Percentiles rank a stretch among this genome's conserved stretches.
Conservation (phyloP, 2,888 invertebrate species). For the Drosophila mayaguana region DNA sequence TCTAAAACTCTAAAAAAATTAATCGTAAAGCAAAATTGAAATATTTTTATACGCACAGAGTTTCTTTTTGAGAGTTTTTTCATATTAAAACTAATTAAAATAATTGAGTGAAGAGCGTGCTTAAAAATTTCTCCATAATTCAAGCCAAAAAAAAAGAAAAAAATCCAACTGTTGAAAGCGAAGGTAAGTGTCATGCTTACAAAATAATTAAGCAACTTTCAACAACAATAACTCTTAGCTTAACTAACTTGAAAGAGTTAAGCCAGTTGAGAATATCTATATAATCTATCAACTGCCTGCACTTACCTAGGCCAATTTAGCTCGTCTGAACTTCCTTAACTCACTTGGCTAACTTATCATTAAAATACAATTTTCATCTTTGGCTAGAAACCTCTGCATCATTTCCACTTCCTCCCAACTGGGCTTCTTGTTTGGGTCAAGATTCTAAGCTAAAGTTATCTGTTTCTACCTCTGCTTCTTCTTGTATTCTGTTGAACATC, state of each 20-base stretch:
- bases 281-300: background rate
- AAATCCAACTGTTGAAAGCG: constrained; percentile 6
- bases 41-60: background rate
- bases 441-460: constrained; percentile 4
- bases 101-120: constrained; percentile 10
- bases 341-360: constrained; percentile 37
- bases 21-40: background rate
- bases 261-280: background rate
- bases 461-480: background rate
- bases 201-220: constrained; percentile 8
- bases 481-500: constrained; percentile 16
- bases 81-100: constrained; percentile 8
- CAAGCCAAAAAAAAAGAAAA: background rate
- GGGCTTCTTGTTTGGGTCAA: constrained; percentile 23
- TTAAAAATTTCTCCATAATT: constrained; percentile 16
- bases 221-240: background rate
- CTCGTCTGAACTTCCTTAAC: constrained; percentile 13
- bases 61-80: constrained; percentile 3
- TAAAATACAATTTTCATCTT: constrained; percentile 66
- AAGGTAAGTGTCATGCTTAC: constrained; percentile 6
- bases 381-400: constrained; percentile 42
- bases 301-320: constrained; percentile 36
- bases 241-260: background rate
- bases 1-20: background rate
- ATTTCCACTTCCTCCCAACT: constrained; percentile 49